Evolutionary conservation across 2,113 vertebrate genomes (phyloP).

Genomic region (Andinoacara biseriatus): DNA sequence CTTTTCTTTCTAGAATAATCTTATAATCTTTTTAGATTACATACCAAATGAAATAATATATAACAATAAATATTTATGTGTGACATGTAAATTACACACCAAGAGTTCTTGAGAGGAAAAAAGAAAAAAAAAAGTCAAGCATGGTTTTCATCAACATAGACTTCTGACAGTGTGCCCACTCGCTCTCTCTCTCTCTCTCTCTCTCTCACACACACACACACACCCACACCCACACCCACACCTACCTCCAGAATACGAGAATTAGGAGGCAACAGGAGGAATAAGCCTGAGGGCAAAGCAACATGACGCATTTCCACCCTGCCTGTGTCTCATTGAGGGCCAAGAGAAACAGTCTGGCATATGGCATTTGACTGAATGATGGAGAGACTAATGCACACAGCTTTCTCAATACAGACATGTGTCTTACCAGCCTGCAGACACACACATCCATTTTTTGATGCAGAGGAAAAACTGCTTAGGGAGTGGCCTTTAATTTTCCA

Average conservation of each 20-base stretch:
- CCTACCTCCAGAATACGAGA: background rate
- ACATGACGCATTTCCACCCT: constrained; percentile 56
- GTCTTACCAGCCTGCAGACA: background rate
- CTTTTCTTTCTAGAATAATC: too few relatives aligned
- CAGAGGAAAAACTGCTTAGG: constrained; percentile 9
- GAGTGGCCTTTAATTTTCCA: background rate
- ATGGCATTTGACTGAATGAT: constrained; percentile 68
- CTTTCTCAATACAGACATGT: constrained; percentile 47
- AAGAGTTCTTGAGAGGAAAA: background rate
- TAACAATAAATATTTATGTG: background rate
- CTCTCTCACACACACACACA: constrained; percentile 3
- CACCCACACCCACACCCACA: background rate
- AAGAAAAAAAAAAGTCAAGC: background rate
- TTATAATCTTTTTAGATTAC: too few relatives aligned
- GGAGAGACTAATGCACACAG: constrained; percentile 40
- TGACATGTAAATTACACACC: background rate
- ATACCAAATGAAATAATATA: background rate
- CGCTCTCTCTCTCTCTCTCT: background rate
- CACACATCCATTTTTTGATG: background rate
- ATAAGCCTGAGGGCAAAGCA: constrained; percentile 45
- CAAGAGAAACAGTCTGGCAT: constrained; percentile 75
- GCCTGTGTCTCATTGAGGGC: constrained; percentile 55
- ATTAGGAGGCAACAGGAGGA: constrained; percentile 38
- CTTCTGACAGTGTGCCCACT: background rate
- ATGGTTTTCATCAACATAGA: constrained; percentile 31